phyloP scores from a whole-genome alignment of 2,888 invertebrate species.

The Autographa pulchrina region DNA sequence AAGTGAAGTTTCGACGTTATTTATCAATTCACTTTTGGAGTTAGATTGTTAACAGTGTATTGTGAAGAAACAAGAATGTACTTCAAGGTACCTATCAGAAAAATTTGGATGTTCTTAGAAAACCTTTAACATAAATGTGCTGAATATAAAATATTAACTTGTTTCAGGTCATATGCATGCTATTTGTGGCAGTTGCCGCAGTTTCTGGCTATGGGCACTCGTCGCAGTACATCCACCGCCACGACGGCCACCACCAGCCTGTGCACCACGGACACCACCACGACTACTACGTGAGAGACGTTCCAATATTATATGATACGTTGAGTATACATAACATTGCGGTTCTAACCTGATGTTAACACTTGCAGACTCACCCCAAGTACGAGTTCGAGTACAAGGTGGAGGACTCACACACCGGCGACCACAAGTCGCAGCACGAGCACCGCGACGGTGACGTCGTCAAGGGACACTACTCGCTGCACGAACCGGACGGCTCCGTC shows the following conservation, averaged over 20 bases:
- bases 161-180: constrained; percentile 37
- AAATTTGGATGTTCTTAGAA: too few species aligned
- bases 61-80: constrained; percentile 21
- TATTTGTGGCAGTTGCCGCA: constrained; percentile 25
- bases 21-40: constrained; percentile 36
- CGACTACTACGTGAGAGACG: constrained; percentile 40
- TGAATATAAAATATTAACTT: neutral
- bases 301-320: neutral
- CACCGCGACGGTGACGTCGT: constrained; percentile 83
- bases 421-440: constrained; percentile 85
- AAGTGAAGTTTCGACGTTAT: constrained; percentile 15
- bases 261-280: constrained; percentile 63
- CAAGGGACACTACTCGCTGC: constrained; percentile 70
- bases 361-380: constrained; percentile 78
- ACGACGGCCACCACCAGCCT: constrained; percentile 71
- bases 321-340: neutral
- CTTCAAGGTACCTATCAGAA: constrained; percentile 32
- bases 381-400: constrained; percentile 88
- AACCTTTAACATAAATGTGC: too few species aligned
- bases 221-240: constrained; percentile 61
- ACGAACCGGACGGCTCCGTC: constrained; percentile 84
- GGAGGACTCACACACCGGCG: constrained; percentile 87
- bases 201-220: constrained; percentile 45
- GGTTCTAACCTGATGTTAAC: neutral
- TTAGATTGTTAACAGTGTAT: constrained; percentile 12